A percentile compares a stretch with the other conserved stretches of the same genome.
Conservation (phyloP, 2,888 invertebrate genomes). For the Ypsolopha scabrella region DNA sequence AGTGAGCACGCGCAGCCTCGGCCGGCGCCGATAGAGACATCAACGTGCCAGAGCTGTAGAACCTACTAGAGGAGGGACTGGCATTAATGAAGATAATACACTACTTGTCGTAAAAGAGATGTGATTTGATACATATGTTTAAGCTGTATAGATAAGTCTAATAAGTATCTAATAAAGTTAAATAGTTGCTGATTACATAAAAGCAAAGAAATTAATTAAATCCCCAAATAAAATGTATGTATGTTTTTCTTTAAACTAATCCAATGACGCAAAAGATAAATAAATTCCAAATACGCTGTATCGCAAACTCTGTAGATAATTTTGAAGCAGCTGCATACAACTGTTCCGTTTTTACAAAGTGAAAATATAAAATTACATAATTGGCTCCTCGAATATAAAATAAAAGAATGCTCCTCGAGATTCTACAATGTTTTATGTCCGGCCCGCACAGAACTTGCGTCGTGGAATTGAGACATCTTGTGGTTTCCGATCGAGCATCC, state of each 20-base stretch:
- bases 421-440: conserved; percentile 55
- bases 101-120: too few species aligned
- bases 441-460: conserved; percentile 65
- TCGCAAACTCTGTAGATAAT: too few species aligned
- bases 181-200: too few species aligned
- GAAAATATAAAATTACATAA: conserved; percentile 3
- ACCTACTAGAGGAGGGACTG: conserved; percentile 18
- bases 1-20: conserved; percentile 48
- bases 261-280: too few species aligned
- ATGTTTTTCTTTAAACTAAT: too few species aligned
- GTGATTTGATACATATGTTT: too few species aligned
- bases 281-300: too few species aligned
- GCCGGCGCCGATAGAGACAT: conserved; percentile 64
- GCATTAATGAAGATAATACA: not conserved
- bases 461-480: conserved; percentile 71
- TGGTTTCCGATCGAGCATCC: conserved; percentile 65
- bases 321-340: not conserved
- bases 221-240: too few species aligned
- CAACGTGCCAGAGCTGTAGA: conserved; percentile 35
- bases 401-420: conserved; percentile 33
- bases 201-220: too few species aligned
- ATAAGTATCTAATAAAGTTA: too few species aligned
- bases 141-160: too few species aligned
- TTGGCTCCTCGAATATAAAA: conserved; percentile 19
- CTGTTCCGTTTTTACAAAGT: not conserved